Evolutionary conservation across 1,140 invertebrate species (phyloP).

Genomic region (Leptinotarsa texana): DNA sequence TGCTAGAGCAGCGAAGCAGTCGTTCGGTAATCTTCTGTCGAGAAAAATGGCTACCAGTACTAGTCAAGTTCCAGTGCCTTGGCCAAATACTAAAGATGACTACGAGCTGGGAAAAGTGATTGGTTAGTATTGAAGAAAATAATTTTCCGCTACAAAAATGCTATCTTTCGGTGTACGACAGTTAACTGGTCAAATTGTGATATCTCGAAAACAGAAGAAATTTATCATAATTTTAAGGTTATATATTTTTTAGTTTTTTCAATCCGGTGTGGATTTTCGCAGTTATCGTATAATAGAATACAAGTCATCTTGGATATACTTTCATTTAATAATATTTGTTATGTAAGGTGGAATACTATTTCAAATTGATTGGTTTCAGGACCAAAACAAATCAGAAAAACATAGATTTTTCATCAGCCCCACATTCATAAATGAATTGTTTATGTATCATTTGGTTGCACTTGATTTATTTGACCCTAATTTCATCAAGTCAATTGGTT

Average conservation of each 20-base stretch:
- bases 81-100: constrained; percentile 92
- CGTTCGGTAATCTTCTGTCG: constrained; percentile 64
- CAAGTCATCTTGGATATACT: neutral
- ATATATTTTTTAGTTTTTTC: constrained; percentile 50
- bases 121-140: constrained; percentile 59
- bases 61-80: constrained; percentile 66
- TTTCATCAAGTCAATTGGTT: constrained; percentile 42
- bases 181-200: constrained; percentile 13
- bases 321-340: neutral
- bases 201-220: constrained; percentile 8
- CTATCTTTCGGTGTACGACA: constrained; percentile 34
- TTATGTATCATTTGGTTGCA: constrained; percentile 28
- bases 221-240: constrained; percentile 43
- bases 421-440: constrained; percentile 4
- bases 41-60: constrained; percentile 73
- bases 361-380: no score
- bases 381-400: no score
- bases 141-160: constrained; percentile 27
- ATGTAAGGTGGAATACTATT: no score
- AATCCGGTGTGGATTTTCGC: constrained; percentile 44
- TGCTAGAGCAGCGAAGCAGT: constrained; percentile 57
- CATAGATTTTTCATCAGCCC: no score
- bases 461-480: constrained; percentile 37
- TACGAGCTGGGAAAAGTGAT: constrained; percentile 95
- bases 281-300: constrained; percentile 14